phyloP scores from a whole-genome alignment of 2,888 invertebrate genomes.

The Pollenia amentaria region DNA sequence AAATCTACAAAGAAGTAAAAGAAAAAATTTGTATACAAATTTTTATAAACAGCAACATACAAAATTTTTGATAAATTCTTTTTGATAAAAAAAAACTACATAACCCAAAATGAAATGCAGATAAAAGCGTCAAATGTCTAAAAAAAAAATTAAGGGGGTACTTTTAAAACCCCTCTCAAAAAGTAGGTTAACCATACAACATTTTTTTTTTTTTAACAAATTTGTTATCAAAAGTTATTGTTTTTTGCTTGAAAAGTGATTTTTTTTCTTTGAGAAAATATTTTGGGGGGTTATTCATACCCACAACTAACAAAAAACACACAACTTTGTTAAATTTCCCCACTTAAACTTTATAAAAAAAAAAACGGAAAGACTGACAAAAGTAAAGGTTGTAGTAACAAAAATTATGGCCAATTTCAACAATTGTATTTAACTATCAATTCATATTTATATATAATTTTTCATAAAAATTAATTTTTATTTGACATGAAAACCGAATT shows the following conservation, averaged over 20 bases:
- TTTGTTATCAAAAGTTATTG: not conserved
- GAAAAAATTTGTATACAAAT: constrained; percentile 5
- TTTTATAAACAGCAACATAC: constrained; percentile 17
- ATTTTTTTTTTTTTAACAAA: not conserved
- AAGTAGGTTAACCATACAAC: constrained; percentile 35
- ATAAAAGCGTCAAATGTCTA: constrained; percentile 29
- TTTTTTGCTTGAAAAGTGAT: constrained; percentile 2
- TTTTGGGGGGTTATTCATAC: constrained; percentile 6
- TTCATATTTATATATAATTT: too few species aligned
- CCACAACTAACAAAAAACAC: not conserved
- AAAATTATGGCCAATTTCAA: too few species aligned
- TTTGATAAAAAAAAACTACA: constrained; percentile 3
- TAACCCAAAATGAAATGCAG: constrained; percentile 4
- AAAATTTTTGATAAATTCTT: constrained; percentile 35
- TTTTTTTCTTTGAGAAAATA: not conserved
- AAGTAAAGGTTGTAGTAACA: too few species aligned
- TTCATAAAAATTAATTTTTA: too few species aligned
- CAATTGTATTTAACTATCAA: too few species aligned
- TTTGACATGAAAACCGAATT: too few species aligned
- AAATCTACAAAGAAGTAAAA: not conserved
- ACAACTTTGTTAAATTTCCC: too few species aligned
- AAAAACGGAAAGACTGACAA: too few species aligned
- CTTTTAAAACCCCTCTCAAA: not conserved
- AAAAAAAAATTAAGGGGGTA: not conserved
- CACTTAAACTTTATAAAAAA: too few species aligned